Conservation (phyloP, 1,140 invertebrate genomes). For the Megalonaias nervosa region DNA sequence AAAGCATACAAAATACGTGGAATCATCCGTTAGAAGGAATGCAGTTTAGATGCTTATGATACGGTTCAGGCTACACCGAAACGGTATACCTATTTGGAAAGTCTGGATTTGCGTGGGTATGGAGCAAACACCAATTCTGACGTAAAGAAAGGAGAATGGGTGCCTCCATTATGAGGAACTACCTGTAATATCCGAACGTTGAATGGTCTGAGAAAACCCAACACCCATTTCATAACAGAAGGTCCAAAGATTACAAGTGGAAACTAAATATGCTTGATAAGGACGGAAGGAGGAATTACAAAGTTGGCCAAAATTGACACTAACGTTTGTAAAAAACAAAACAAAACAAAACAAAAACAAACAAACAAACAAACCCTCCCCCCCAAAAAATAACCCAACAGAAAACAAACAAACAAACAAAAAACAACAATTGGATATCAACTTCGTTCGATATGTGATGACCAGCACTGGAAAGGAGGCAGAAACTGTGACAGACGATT, state of each 20-base stretch:
- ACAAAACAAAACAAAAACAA: too few species aligned
- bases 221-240: conserved; percentile 13
- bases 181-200: neutral
- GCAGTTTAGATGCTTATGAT: conserved; percentile 65
- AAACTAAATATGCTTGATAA: neutral
- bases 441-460: neutral
- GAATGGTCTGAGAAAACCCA: conserved; percentile 14
- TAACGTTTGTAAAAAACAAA: too few species aligned
- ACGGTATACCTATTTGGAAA: conserved; percentile 63
- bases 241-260: conserved; percentile 35
- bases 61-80: conserved; percentile 68
- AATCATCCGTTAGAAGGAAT: conserved; percentile 41
- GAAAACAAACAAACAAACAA: neutral
- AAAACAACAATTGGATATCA: conserved; percentile 6
- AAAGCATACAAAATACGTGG: neutral
- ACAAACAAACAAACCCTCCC: too few species aligned
- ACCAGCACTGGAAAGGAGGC: neutral
- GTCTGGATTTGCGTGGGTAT: conserved; percentile 52
- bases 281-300: neutral
- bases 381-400: too few species aligned
- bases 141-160: conserved; percentile 11
- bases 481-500: neutral
- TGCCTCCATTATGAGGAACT: neutral
- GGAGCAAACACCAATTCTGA: conserved; percentile 70
- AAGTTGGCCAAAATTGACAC: too few species aligned